Base-by-base conservation (phyloP, 2,797 vertebrate species). In the Typhlichthys eigenmanni region DNA sequence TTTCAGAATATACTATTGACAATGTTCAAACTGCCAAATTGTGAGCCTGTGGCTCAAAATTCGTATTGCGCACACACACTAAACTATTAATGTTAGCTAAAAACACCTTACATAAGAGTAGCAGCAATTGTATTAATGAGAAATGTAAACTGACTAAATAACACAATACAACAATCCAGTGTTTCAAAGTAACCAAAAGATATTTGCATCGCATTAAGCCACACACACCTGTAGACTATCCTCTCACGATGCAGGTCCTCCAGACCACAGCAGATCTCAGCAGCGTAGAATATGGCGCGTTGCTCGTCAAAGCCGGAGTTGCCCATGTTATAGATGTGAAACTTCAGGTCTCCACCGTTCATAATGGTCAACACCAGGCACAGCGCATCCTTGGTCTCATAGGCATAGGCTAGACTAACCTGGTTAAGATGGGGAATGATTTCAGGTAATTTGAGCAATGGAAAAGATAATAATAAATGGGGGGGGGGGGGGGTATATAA, bases 311-410 rank as follows among this genome's bases (percentile, higher is more conserved):
- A 94, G 80, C 96, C 95, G 0, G 95, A 95, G 79, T 90, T 92
- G 61, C 95, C 95, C 94, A 96, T 92, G 86, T 95, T 96, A 85
- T 96, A 95, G 79, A 98, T 96, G 88, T 98, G 96, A 79, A 96
- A 98, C 84, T 96, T 96, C 75, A 97, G 82, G 87, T 98, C 96
- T 1, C 96, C 96, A 68, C 96, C 96, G 13, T 96, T 96, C 96
- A 98, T 96, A 68, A 96, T 93, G 85, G 94, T 98, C 72, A 98
- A 88, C 74, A 98, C 95, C 88, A 98, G 89, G 91, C 95, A 98
- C 83, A 98, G 90, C 68, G 92, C 89, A 68, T 96, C 94, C 86
- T 92, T 96, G 16, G 95, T 98, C 86, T 98, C 95, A 55, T 95
- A 96, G 10, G 95, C 92, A 76, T 97, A 97, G 60, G 95, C 94